A percentile compares a stretch with the other conserved stretches of the same genome.
phyloP scores from a whole-genome alignment of 2,888 invertebrate genomes.

The Tetragonula carbonaria region DNA sequence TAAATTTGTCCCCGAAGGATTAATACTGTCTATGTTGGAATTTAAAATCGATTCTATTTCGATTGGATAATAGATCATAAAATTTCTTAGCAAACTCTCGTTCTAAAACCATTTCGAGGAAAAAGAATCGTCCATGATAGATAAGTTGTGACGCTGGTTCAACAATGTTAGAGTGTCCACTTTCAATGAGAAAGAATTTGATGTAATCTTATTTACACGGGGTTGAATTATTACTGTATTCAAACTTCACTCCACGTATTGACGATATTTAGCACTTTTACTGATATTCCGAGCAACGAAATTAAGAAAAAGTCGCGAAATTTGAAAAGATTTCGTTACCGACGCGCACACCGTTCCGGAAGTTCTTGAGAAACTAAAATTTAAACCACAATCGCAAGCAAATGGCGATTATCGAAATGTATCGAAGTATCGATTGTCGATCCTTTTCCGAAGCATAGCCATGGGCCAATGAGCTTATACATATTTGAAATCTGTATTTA shows the following conservation, averaged over 20 bases:
- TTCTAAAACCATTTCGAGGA: neutral
- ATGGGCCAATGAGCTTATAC: constrained; percentile 32
- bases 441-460: neutral
- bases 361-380: neutral
- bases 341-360: neutral
- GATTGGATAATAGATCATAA: neutral
- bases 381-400: constrained; percentile 1
- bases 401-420: constrained; percentile 34
- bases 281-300: neutral
- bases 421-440: constrained; percentile 30
- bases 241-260: neutral
- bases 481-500: constrained; percentile 36
- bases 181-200: neutral
- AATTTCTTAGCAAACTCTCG: neutral
- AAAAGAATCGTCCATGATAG: neutral
- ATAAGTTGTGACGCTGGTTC: neutral
- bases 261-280: neutral
- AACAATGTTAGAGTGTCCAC: no score
- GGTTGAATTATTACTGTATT: neutral
- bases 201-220: neutral
- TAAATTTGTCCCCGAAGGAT: no score
- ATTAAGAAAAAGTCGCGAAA: neutral
- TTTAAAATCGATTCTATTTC: neutral
- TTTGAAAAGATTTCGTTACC: neutral
- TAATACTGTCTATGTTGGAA: neutral